These are phyloP conservation scores for Oreotrochilus melanogaster DNA, from an alignment of 2,113 vertebrate genomes.

Conservation along the genomic window DNA sequence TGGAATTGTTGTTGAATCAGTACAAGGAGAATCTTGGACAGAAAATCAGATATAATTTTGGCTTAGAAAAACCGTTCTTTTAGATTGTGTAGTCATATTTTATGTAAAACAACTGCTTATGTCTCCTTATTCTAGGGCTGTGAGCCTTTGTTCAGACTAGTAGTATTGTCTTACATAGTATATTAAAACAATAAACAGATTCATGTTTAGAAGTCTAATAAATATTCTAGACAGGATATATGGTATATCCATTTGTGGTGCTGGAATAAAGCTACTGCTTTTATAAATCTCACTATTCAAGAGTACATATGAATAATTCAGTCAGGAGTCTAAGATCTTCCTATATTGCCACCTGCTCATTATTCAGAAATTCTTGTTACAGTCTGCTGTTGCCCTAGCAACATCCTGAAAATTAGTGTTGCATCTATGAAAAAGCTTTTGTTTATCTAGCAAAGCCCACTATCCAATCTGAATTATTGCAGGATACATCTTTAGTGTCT, in stretches of 20 bases:
- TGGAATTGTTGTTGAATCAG: not conserved
- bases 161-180: not conserved
- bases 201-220: not conserved
- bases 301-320: slow-evolving; percentile 51
- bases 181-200: not conserved
- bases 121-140: not conserved
- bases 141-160: not conserved
- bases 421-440: slow-evolving; percentile 46
- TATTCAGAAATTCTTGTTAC: slow-evolving; percentile 62
- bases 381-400: slow-evolving; percentile 64
- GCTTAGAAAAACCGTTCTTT: not conserved
- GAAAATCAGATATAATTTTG: not conserved
- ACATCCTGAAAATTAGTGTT: slow-evolving; percentile 63
- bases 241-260: not conserved
- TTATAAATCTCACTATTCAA: slow-evolving; percentile 14
- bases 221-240: not conserved
- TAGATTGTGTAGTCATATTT: not conserved
- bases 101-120: not conserved
- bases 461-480: not conserved
- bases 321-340: not conserved
- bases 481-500: not conserved
- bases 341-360: slow-evolving; percentile 54
- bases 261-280: slow-evolving; percentile 7
- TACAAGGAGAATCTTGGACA: not conserved
- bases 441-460: slow-evolving; percentile 43